These are phyloP conservation scores for Amphiprion clarkii DNA, from an alignment of 2,797 vertebrate species.

Conservation along the genomic window DNA sequence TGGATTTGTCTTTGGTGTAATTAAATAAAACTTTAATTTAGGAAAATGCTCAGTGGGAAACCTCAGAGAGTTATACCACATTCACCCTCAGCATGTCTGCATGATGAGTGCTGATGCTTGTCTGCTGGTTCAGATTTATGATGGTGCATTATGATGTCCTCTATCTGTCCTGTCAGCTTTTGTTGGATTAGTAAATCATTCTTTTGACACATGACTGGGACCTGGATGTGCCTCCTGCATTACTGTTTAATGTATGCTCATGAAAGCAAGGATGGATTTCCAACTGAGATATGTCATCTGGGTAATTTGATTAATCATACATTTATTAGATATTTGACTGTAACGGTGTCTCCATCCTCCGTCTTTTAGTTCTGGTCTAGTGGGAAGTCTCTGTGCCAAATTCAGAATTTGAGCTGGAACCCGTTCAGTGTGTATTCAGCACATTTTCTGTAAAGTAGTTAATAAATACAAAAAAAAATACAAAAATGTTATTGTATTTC, in stretches of 20 bases:
- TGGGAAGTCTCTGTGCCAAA: too few relatives aligned
- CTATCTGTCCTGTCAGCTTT: conserved; percentile 34
- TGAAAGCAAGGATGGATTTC: background rate
- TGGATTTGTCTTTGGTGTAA: conserved; percentile 19
- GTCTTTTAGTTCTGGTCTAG: too few relatives aligned
- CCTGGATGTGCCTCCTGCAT: background rate
- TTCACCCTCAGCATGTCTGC: conserved; percentile 13
- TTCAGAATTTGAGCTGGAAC: too few relatives aligned
- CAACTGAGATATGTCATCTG: too few relatives aligned
- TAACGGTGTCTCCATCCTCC: too few relatives aligned
- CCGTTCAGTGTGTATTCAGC: too few relatives aligned
- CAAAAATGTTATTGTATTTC: too few relatives aligned
- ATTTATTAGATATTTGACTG: too few relatives aligned
- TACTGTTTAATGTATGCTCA: conserved; percentile 1
- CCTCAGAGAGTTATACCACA: conserved; percentile 12
- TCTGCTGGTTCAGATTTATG: conserved; percentile 31
- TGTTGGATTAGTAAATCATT: conserved; percentile 39
- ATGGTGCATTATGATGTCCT: conserved; percentile 20
- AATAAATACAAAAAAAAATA: too few relatives aligned
- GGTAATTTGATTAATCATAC: too few relatives aligned
- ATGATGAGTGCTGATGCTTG: conserved; percentile 16
- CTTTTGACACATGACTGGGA: conserved; percentile 21
- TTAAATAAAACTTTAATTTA: conserved; percentile 45
- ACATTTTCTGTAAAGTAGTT: too few relatives aligned
- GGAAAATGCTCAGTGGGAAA: conserved; percentile 29